Conservation (phyloP, 2,888 invertebrate genomes). For the Leptinotarsa peninsularis region DNA sequence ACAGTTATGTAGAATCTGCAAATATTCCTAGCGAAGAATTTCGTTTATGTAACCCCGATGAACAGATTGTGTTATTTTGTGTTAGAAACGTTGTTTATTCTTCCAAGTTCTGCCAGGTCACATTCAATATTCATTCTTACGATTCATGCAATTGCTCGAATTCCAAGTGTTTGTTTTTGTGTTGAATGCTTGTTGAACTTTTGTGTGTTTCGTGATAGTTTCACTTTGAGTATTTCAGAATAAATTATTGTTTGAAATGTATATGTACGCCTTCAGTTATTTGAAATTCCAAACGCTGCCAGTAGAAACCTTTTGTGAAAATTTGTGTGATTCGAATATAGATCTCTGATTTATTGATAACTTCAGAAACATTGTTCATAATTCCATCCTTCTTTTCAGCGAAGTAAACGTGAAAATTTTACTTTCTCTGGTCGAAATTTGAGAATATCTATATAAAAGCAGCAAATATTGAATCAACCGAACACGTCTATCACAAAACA, state of each 20-base stretch:
- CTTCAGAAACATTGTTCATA: no score
- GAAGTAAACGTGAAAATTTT: no score
- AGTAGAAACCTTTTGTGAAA: no score
- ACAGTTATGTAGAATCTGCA: slow-evolving; percentile 35
- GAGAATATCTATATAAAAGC: no score
- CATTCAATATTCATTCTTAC: slow-evolving; percentile 30
- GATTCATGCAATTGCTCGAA: slow-evolving; percentile 31
- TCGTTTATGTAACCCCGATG: slow-evolving; percentile 30
- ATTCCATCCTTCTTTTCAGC: no score
- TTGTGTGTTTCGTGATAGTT: background rate
- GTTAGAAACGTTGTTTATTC: slow-evolving; percentile 37
- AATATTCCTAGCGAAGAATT: slow-evolving; percentile 34
- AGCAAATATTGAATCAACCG: no score
- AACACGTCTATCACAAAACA: no score
- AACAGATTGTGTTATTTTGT: slow-evolving; percentile 35
- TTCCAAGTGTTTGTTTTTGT: background rate
- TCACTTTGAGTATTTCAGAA: background rate
- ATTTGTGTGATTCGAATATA: no score
- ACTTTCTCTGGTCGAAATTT: no score
- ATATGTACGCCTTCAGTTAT: background rate
- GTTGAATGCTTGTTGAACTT: background rate
- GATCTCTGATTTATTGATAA: no score
- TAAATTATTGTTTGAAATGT: background rate
- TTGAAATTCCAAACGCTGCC: background rate
- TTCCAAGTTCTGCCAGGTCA: slow-evolving; percentile 28